phyloP scores from a whole-genome alignment of 23 tunicate species.

The Corella eumyota region DNA sequence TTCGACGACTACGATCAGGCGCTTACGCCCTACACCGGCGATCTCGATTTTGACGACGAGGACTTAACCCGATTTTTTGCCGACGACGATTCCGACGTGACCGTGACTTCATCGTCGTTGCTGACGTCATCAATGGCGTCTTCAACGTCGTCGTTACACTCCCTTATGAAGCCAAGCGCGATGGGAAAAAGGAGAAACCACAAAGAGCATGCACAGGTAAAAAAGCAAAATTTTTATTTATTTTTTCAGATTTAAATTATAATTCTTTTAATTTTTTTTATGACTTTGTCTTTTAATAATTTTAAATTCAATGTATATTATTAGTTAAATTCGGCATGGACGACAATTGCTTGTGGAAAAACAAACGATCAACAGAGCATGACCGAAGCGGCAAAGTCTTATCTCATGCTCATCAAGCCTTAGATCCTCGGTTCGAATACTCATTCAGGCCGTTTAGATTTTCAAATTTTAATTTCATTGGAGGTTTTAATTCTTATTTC shows the following conservation, averaged over 20 bases:
- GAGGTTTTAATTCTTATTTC: neutral
- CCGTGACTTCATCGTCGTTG: constrained; percentile 9
- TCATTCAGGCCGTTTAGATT: too few species aligned
- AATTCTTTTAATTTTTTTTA: neutral
- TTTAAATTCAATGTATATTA: neutral
- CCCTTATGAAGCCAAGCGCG: constrained; percentile 69
- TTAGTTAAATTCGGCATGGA: constrained; percentile 86
- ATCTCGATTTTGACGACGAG: constrained; percentile 10
- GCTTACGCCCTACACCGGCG: constrained; percentile 11
- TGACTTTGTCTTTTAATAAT: too few species aligned
- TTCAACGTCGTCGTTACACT: constrained; percentile 56
- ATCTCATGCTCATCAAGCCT: constrained; percentile 75
- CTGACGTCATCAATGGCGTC: constrained; percentile 53
- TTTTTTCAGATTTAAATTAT: neutral
- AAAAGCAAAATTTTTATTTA: neutral
- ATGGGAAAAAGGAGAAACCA: constrained; percentile 44
- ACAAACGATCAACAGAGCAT: constrained; percentile 89
- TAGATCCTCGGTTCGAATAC: too few species aligned
- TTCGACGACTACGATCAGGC: constrained; percentile 22
- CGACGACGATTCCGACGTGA: constrained; percentile 40
- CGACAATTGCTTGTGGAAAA: constrained; percentile 80
- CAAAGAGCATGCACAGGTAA: constrained; percentile 56
- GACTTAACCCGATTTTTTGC: constrained; percentile 28
- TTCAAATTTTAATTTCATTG: neutral
- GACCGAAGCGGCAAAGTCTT: constrained; percentile 91